These are phyloP conservation scores for Neogobius melanostomus DNA, from an alignment of 2,113 vertebrate species.

Conservation along the genomic window DNA sequence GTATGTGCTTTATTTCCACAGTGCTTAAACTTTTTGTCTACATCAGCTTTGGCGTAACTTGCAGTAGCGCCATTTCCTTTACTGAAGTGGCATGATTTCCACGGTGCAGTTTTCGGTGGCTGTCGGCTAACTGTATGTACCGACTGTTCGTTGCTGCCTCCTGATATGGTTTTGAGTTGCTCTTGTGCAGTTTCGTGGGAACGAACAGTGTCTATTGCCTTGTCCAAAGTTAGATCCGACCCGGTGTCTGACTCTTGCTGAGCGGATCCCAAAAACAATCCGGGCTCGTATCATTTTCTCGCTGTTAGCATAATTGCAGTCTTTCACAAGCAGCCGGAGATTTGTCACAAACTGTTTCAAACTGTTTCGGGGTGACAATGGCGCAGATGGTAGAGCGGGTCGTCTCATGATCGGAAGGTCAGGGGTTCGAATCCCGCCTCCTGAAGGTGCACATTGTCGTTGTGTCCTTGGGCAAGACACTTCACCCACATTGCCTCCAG, in stretches of 20 bases:
- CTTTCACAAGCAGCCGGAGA: no score
- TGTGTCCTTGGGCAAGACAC: no score
- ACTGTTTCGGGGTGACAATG: no score
- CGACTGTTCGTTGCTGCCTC: neutral
- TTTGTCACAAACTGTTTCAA: no score
- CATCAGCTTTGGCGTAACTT: no score
- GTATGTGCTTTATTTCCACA: constrained; percentile 20
- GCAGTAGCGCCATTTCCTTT: neutral
- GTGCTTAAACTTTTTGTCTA: neutral
- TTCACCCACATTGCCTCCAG: no score
- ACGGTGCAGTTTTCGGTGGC: neutral
- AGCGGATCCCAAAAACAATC: neutral
- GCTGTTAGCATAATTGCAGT: neutral
- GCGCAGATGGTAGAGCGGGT: no score
- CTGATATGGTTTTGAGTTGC: neutral
- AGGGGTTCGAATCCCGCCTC: no score
- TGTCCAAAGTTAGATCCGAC: neutral
- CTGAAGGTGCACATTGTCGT: no score
- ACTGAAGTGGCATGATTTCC: neutral
- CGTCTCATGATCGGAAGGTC: no score
- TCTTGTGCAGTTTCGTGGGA: neutral
- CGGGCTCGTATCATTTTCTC: neutral
- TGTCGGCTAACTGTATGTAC: constrained; percentile 2
- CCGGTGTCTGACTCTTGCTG: no score
- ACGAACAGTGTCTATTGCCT: neutral